These are phyloP conservation scores for Tyria jacobaeae DNA, from an alignment of 2,888 invertebrate genomes.

Conservation along the genomic window DNA sequence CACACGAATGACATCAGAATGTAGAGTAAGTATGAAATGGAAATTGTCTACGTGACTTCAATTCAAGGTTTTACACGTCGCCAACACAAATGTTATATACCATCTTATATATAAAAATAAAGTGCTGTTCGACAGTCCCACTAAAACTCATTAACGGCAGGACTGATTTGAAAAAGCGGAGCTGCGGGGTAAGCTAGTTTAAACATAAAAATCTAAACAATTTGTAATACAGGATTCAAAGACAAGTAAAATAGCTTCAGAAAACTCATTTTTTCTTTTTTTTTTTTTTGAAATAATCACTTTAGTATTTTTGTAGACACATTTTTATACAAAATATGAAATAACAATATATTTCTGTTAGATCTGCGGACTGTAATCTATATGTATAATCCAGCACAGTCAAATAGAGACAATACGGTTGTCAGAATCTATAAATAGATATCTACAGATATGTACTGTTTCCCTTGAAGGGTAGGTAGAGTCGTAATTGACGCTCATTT, in stretches of 20 bases:
- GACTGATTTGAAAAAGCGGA: no score
- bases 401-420: neutral
- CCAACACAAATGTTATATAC: constrained; percentile 23
- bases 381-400: no score
- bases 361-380: no score
- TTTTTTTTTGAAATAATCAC: neutral
- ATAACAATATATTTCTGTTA: neutral
- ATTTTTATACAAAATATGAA: neutral
- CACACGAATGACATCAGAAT: constrained; percentile 51
- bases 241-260: neutral
- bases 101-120: no score
- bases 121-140: no score
- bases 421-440: no score
- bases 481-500: no score
- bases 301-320: neutral
- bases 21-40: constrained; percentile 40
- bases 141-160: no score
- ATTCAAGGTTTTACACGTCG: constrained; percentile 39
- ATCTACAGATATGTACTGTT: no score
- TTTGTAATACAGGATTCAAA: constrained; percentile 13
- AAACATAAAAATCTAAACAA: constrained; percentile 23
- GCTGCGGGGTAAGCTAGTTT: no score
- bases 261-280: neutral
- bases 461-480: no score
- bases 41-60: constrained; percentile 48